These are phyloP conservation scores for Caiman crocodilus DNA, from an alignment of 2,797 vertebrate genomes.

Conservation along the genomic window DNA sequence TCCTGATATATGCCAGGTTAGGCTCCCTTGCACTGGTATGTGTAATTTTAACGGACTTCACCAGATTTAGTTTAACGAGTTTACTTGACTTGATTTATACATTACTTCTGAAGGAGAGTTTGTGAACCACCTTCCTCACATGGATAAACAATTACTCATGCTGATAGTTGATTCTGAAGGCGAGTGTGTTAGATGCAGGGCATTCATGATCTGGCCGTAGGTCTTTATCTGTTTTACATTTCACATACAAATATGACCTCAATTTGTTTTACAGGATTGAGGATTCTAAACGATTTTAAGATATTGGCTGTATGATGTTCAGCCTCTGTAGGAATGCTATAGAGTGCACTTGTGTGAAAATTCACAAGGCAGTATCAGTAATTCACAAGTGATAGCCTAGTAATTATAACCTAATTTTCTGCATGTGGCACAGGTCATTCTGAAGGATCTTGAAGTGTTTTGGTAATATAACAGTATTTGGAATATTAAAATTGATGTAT, in stretches of 20 bases:
- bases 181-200: background rate
- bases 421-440: rapidly evolving
- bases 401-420: background rate
- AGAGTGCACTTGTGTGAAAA: background rate
- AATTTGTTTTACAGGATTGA: background rate
- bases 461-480: background rate
- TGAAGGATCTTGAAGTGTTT: background rate
- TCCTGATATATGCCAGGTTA: background rate
- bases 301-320: background rate
- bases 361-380: background rate
- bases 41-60: background rate
- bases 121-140: background rate
- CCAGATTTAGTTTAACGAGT: background rate
- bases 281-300: background rate
- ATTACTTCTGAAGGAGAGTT: background rate
- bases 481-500: background rate
- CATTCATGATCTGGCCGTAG: background rate
- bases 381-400: background rate
- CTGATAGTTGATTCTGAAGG: background rate
- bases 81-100: background rate
- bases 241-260: background rate
- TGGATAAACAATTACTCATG: background rate
- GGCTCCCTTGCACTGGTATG: background rate
- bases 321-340: rapidly evolving
- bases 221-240: background rate